phyloP scores from a whole-genome alignment of 2,113 vertebrate species.

The Entosphenus tridentatus region DNA sequence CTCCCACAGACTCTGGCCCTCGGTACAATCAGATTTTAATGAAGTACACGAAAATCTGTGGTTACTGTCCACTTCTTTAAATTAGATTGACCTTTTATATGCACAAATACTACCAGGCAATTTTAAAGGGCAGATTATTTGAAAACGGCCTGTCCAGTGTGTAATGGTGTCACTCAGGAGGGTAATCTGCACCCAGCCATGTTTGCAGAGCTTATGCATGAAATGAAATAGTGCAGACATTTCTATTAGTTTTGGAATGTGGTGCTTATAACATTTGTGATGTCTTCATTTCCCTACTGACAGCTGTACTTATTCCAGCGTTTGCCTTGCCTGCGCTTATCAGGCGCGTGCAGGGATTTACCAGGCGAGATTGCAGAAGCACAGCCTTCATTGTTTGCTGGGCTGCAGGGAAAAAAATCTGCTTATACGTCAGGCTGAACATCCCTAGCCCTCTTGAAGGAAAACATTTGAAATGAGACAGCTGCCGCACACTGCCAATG shows the following conservation, averaged over 20 bases:
- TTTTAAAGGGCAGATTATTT: conserved; percentile 5
- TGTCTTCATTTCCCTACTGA: background rate
- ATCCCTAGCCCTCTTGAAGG: no score
- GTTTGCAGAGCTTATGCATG: background rate
- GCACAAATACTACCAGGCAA: conserved; percentile 3
- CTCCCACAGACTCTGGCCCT: no score
- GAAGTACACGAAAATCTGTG: no score
- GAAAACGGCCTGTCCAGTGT: background rate
- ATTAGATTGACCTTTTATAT: conserved; percentile 3
- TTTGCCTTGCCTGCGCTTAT: background rate
- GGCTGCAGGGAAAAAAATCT: no score
- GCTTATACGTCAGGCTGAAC: no score
- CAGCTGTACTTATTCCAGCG: background rate
- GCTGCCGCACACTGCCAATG: no score
- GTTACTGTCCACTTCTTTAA: background rate
- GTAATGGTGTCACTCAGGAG: background rate
- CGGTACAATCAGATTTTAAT: no score
- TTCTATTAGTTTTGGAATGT: background rate
- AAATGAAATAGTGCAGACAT: background rate
- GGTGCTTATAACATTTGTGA: background rate
- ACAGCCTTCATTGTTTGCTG: no score
- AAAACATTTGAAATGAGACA: no score
- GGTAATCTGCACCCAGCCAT: background rate
- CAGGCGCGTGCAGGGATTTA: background rate
- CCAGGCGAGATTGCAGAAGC: no score